phyloP scores from a whole-genome alignment of 2,888 invertebrate genomes.

The Didymodactylos carnosus region DNA sequence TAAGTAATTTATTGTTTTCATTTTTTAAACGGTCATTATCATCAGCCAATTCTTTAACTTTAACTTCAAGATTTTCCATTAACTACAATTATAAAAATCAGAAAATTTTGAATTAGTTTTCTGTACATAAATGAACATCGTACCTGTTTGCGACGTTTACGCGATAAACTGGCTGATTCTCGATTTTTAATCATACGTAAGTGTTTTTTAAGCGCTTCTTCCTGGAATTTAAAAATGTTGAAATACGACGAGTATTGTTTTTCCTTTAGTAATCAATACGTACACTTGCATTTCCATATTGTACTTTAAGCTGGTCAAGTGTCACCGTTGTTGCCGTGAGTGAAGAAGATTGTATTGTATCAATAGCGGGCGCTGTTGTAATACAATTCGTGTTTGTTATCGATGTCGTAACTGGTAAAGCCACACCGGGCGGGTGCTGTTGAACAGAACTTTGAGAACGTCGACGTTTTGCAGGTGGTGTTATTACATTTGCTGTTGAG shows the following conservation, averaged over 20 bases:
- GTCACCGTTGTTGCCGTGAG: not conserved
- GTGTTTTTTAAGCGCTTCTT: conserved; percentile 47
- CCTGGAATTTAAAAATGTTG: not conserved
- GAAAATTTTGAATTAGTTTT: not conserved
- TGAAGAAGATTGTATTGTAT: not conserved
- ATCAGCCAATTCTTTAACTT: conserved; percentile 2
- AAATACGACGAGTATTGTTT: too few species aligned
- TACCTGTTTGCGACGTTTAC: conserved; percentile 74
- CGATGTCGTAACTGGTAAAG: too few species aligned
- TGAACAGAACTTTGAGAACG: not conserved
- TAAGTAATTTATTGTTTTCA: conserved; percentile 7
- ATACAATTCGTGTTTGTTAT: too few species aligned
- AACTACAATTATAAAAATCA: not conserved
- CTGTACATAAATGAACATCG: not conserved
- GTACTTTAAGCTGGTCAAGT: not conserved
- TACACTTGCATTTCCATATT: not conserved
- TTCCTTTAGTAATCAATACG: too few species aligned
- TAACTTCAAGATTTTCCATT: conserved; percentile 9
- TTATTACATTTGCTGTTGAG: not conserved
- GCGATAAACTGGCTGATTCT: conserved; percentile 72
- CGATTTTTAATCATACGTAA: conserved; percentile 86
- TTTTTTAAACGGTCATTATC: conserved; percentile 1
- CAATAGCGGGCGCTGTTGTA: too few species aligned
- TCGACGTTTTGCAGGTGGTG: not conserved
- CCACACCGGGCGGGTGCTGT: too few species aligned